phyloP scores from a whole-genome alignment of 2,797 vertebrate species.

The Siniperca scherzeri region DNA sequence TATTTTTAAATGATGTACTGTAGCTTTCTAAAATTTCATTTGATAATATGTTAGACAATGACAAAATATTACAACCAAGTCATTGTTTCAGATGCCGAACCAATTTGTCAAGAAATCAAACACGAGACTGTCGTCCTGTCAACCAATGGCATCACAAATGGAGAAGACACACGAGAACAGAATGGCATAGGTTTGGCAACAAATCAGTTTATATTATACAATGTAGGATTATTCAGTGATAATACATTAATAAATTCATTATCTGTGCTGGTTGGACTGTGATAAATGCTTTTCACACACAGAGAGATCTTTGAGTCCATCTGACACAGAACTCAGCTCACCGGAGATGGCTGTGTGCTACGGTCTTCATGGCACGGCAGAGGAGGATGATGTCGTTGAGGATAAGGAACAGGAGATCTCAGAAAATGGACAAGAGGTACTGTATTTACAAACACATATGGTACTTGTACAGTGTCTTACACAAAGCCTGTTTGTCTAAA shows the following conservation, averaged over 20 bases:
- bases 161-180: constrained; percentile 57
- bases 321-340: constrained; percentile 73
- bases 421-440: constrained; percentile 81
- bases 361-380: constrained; percentile 27
- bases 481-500: constrained; percentile 1
- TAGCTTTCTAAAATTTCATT: neutral
- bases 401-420: constrained; percentile 64
- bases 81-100: constrained; percentile 61
- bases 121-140: constrained; percentile 52
- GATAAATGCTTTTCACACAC: constrained; percentile 9
- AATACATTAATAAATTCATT: neutral
- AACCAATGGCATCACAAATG: constrained; percentile 73
- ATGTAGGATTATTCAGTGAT: neutral
- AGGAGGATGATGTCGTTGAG: constrained; percentile 57
- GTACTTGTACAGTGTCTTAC: neutral
- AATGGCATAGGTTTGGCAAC: constrained; percentile 79
- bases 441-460: neutral
- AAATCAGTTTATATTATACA: neutral
- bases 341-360: constrained; percentile 66
- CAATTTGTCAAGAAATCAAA: constrained; percentile 62
- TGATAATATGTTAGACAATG: neutral
- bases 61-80: constrained; percentile 8
- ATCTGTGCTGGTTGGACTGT: neutral
- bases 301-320: constrained; percentile 76
- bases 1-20: neutral